Evolutionary conservation across 30 jellyfish, hydroid and myxozoan genomes (phyloP).

Genomic region (Cassiopea xamachana): DNA sequence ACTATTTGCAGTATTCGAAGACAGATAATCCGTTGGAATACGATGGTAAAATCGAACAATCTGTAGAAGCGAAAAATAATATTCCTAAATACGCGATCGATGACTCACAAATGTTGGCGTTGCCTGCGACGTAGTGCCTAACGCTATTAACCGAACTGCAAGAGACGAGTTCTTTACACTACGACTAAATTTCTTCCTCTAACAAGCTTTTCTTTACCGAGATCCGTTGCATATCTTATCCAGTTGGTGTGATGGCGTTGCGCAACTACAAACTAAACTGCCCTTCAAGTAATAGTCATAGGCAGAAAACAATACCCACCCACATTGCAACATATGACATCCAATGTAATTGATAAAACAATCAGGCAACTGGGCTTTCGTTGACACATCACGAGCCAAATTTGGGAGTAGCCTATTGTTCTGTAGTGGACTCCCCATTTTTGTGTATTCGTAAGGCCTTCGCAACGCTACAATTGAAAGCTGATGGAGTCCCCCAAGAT

Average conservation of each 20-base stretch:
- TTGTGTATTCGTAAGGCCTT: slow-evolving; percentile 5
- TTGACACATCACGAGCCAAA: slow-evolving; percentile 91
- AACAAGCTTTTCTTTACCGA: slow-evolving; percentile 1
- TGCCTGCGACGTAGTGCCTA: slow-evolving; percentile 56
- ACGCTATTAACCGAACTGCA: slow-evolving; percentile 41
- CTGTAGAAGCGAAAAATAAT: not conserved
- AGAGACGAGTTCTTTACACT: not conserved
- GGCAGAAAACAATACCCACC: slow-evolving; percentile 76
- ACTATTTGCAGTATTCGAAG: not conserved
- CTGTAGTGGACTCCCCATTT: slow-evolving; percentile 48
- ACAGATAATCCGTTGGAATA: not conserved
- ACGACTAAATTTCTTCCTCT: not conserved
- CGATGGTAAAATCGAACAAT: not conserved
- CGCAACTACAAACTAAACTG: slow-evolving; percentile 70
- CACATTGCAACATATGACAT: slow-evolving; percentile 87
- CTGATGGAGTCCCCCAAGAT: slow-evolving; percentile 14
- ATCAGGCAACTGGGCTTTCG: slow-evolving; percentile 62
- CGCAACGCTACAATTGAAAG: not conserved
- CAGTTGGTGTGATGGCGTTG: slow-evolving; percentile 76
- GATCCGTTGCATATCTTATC: slow-evolving; percentile 17
- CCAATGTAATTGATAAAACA: slow-evolving; percentile 62
- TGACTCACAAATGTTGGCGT: slow-evolving; percentile 54
- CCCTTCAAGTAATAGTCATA: slow-evolving; percentile 48
- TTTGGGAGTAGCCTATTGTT: slow-evolving; percentile 79
- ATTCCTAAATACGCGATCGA: slow-evolving; percentile 15